Base-by-base conservation (phyloP, 2,888 invertebrate genomes). In the Tiliacea aurago region DNA sequence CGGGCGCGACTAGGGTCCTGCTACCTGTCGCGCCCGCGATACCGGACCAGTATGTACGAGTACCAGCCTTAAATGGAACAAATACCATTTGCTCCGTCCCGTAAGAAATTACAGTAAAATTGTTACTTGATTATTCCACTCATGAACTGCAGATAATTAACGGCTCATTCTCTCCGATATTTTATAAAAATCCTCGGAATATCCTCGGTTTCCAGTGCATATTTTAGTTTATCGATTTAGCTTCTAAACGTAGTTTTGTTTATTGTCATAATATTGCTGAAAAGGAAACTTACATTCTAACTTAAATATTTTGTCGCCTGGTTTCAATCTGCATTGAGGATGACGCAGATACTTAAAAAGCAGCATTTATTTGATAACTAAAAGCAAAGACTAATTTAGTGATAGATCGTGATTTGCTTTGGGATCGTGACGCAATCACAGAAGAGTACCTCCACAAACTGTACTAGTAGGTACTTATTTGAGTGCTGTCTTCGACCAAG, bases 361-460 rank as follows among this genome's bases (percentile, higher is more conserved):
- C 28, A 63, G 28, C 43, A 59, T 66, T 59, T n/a, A 73, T 83
- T 70, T 70, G 15, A 53, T 65, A 74, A 78, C 55, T 73, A 70
- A 80, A 73, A 76, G 33, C 49, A 56, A 71, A 58, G 61, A 69
- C 63, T 67, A 78, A 81, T 79, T 77, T 83, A 61, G 69, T 83
- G 64, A 80, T 76, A 80, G 66, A 79, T 64, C 61, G 84, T 81
- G 6, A 88, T 88, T 87, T 87, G 86, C 85, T 85, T 61, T 15
- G 81, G 83, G 83, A 84, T 81, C 73, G 73, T 72, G 73, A 64
- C 74, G 68, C 80, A 83, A 87, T 84, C 83, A 84, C 76, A 69
- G 76, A 62, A 77, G 75, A 69, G 58, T 64, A 75, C 58, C 62
- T 68, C 49, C 47, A 41, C 65, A 62, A 81, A 80, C 58, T 65